Evolutionary conservation across 2,888 invertebrate genomes (phyloP).

Genomic region (Clusia tigrina): DNA sequence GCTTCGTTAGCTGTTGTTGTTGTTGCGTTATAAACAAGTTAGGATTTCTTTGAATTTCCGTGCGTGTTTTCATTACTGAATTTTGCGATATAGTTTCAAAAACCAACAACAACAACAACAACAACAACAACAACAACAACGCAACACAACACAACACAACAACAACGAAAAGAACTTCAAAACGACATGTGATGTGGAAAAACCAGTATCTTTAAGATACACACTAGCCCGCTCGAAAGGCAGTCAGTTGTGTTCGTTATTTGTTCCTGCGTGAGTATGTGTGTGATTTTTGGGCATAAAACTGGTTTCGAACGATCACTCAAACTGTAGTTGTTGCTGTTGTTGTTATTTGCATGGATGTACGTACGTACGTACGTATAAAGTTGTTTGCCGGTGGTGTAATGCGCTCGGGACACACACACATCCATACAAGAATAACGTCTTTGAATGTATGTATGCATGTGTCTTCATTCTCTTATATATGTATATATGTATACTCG

Average conservation of each 20-base stretch:
- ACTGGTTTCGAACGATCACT: background rate
- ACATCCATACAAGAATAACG: too few relatives aligned
- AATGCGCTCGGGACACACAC: background rate
- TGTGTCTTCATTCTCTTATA: too few relatives aligned
- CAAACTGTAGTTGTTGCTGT: conserved; percentile 1
- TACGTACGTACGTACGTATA: too few relatives aligned
- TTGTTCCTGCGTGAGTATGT: background rate
- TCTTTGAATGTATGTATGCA: too few relatives aligned
- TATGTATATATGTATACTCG: background rate
- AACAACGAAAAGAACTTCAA: conserved; percentile 23
- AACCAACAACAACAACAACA: conserved; percentile 36
- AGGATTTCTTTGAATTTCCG: conserved; percentile 33
- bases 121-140: conserved; percentile 21
- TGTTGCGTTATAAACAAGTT: conserved; percentile 16
- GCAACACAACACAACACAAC: conserved; percentile 15
- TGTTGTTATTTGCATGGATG: background rate
- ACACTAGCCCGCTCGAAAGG: conserved; percentile 26
- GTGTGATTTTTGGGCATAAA: conserved; percentile 7
- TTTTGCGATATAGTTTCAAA: conserved; percentile 10
- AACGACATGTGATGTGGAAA: conserved; percentile 16
- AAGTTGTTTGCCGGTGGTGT: too few relatives aligned
- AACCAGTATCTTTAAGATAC: conserved; percentile 42
- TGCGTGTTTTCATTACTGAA: conserved; percentile 26
- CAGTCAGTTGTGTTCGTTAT: conserved; percentile 1
- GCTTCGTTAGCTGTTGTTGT: conserved; percentile 21